phyloP scores from a whole-genome alignment of 2,797 vertebrate genomes.

The Chiroxiphia lanceolata region DNA sequence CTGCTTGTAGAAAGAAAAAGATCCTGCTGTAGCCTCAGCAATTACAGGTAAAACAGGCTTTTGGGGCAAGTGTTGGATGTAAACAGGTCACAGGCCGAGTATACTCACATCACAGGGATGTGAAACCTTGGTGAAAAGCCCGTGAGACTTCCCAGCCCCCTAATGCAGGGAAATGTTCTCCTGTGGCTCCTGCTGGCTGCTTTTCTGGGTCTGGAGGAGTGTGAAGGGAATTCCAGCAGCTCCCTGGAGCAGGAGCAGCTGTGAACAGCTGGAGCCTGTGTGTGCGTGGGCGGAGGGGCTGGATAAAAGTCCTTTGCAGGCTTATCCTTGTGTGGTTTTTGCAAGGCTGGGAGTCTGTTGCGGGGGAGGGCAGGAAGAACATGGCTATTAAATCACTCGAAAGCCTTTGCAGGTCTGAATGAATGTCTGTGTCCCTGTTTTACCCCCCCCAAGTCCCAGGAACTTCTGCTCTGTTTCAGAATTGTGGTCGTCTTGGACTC shows the following conservation, averaged over 20 bases:
- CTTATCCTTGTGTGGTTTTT: background rate
- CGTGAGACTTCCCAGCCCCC: background rate
- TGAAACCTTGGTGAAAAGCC: background rate
- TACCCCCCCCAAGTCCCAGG: background rate
- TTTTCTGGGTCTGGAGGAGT: background rate
- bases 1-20: background rate
- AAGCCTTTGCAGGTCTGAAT: background rate
- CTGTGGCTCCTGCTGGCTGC: background rate
- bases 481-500: slow-evolving; percentile 98
- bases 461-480: slow-evolving; percentile 76
- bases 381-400: background rate
- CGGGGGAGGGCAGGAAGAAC: background rate
- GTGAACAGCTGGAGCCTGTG: background rate
- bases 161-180: background rate
- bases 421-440: background rate
- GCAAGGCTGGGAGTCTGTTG: background rate
- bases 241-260: background rate
- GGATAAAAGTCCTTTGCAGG: slow-evolving; percentile 3
- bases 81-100: background rate
- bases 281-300: background rate
- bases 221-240: background rate
- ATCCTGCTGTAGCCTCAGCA: background rate
- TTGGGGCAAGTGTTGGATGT: background rate
- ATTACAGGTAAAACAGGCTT: background rate
- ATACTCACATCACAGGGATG: background rate